These are phyloP conservation scores for Aphidius colemani DNA, from an alignment of 2,888 invertebrate species.

Conservation along the genomic window DNA sequence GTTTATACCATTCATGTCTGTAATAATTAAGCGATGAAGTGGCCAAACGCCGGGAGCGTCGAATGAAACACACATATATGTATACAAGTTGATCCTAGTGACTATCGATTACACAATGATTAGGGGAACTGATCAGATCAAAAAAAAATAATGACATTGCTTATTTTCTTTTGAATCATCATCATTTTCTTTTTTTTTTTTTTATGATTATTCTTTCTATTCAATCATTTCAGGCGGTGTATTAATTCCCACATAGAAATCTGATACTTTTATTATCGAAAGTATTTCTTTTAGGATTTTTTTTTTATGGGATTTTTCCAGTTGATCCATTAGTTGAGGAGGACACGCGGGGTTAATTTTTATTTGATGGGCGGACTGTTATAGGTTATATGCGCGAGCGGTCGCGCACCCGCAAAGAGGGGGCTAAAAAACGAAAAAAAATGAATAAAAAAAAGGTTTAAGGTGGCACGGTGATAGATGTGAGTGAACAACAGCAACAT, in stretches of 20 bases:
- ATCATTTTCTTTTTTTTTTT: neutral
- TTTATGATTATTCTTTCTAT: neutral
- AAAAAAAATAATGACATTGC: conserved; percentile 9
- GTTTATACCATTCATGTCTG: conserved; percentile 31
- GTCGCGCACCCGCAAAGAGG: conserved; percentile 45
- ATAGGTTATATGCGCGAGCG: conserved; percentile 51
- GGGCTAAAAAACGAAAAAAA: conserved; percentile 19
- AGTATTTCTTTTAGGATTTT: too few species aligned
- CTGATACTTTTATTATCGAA: neutral
- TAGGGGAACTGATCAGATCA: conserved; percentile 10
- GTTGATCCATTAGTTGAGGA: conserved; percentile 11
- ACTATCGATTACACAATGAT: neutral
- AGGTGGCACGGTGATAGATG: conserved; percentile 60
- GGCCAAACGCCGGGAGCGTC: conserved; percentile 30
- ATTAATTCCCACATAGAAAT: neutral
- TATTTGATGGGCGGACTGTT: conserved; percentile 27
- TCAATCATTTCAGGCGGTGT: neutral
- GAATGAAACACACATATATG: conserved; percentile 8
- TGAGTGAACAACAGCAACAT: conserved; percentile 57
- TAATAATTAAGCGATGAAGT: conserved; percentile 53
- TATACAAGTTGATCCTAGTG: conserved; percentile 2
- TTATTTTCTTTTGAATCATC: neutral
- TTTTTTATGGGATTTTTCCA: conserved; percentile 3
- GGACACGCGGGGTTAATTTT: conserved; percentile 27
- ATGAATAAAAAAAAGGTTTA: conserved; percentile 32